Evolutionary conservation across 2,797 vertebrate species (phyloP), one percentile per base, ranked within the genome.

Genomic region (Manis pentadactyla): DNA sequence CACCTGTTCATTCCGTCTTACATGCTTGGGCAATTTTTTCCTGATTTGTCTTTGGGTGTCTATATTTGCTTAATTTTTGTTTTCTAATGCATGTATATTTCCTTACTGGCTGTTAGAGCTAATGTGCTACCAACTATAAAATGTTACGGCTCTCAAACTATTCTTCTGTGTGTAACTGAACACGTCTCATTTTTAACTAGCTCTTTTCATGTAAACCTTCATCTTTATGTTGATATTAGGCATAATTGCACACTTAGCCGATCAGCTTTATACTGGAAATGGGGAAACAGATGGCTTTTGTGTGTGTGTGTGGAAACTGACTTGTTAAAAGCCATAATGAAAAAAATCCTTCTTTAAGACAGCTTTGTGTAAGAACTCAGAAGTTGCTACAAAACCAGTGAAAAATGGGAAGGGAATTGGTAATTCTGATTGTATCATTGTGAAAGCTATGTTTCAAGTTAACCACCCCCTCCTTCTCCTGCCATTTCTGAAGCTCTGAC

Each of bases 401-500:
- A 34, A 31, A 87, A 78, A 49, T 21, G 13, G 66, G 11, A 37
- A 51, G 13, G 37, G 46, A 78, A 51, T 8, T 42, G 42, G 64
- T 66, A 90, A 59, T 93, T 9, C 18, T 64, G 61, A 68, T 59
- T 81, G 55, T 64, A 9, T 59, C 34, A 6, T 42, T 77, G 42
- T 77, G 73, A 95, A 92, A 87, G 73, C 42, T 11, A 15, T 14
- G 49, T 46, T 75, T 93, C 94, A 42, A 4, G 14, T 71, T 64
- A 49, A 46, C 57, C 17, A 21, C 39, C 55, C 29, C 64, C 34
- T 37, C 5, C 34, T 5, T 0, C 34, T 49, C 61, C 31, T 25
- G 31, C 69, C 17, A 4, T 19, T 66, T 81, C 78, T 61, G 94
- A 81, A 55, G 31, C 71, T 96, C 79, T 96, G 97, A 87, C 61